Evolutionary conservation across 2,888 invertebrate genomes (phyloP), one percentile per base, ranked within the genome.

Genomic region (Hydrotaea cyrtoneurina): DNA sequence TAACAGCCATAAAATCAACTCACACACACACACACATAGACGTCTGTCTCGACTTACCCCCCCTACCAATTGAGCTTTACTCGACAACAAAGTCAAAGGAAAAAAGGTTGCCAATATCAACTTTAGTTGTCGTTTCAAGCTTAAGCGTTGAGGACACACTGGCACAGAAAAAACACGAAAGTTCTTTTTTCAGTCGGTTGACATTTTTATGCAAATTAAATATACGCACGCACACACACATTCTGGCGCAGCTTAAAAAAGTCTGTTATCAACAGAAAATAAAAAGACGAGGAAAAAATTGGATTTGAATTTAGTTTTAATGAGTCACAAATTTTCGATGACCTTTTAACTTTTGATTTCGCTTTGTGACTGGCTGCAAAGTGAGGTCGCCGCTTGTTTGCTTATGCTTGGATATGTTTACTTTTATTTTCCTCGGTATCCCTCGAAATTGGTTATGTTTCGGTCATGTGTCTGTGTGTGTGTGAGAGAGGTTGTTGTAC

Each of bases 151-250:
- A 36, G 36, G 53, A 53, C 53, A 53, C 53, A 53, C n/a, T 59
- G n/a, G 26, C 7, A 69, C 11, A 39, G 11, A 13, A 17, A 36
- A 19, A 17, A 11, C 57, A 62, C 36, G 31, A 39, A 78, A 78
- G 64, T 79, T 69, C 55, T 77, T 55, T 75, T 80, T 64, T 66
- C 11, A 59, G 26, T 46, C 55, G 71, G 64, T 73, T 79, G 74
- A 75, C 75, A 78, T 78, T 78, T 64, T 77, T 64, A 75, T 80
- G 80, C 55, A 84, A 75, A 84, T 80, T 75, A 73, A 77, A 78
- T 74, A 19, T 19, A 19, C 66, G 26, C 15, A 62, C 59, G 2
- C 62, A 31, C 26, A 59, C 59, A 53, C 62, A 59, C 26, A 73
- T 59, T 69, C 57, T 73, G 4, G 7, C 43, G 10, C 2, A 36